phyloP scores from a whole-genome alignment of 2,888 invertebrate genomes.

The Leptinotarsa juncta region DNA sequence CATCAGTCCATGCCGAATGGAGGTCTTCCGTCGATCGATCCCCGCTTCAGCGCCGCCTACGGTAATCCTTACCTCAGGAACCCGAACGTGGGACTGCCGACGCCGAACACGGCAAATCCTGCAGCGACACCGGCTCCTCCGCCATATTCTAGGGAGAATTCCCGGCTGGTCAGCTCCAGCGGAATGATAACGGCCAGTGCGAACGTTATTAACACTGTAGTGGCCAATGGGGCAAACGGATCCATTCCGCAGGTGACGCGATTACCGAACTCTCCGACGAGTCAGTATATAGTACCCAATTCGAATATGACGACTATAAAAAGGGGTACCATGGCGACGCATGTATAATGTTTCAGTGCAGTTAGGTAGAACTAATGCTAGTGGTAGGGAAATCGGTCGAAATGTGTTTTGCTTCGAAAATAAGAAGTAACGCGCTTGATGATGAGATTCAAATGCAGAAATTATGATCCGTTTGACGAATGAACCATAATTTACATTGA shows the following conservation, averaged over 20 bases:
- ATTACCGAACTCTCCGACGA: constrained; percentile 66
- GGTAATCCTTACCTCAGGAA: constrained; percentile 70
- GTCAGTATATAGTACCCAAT: constrained; percentile 70
- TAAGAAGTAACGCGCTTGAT: neutral
- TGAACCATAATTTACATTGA: no score
- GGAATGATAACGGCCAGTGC: constrained; percentile 62
- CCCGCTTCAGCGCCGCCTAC: constrained; percentile 89
- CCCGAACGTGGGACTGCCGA: constrained; percentile 72
- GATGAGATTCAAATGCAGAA: no score
- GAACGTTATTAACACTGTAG: constrained; percentile 64
- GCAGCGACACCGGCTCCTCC: constrained; percentile 85
- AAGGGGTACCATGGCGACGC: constrained; percentile 75
- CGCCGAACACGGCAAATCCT: constrained; percentile 77
- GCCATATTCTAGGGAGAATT: constrained; percentile 71
- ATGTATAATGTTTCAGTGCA: constrained; percentile 68
- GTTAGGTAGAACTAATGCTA: constrained; percentile 28
- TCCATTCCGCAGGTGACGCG: constrained; percentile 69
- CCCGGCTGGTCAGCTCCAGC: constrained; percentile 59
- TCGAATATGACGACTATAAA: constrained; percentile 72
- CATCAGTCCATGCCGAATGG: constrained; percentile 61
- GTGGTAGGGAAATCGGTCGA: constrained; percentile 1
- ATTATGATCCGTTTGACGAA: no score
- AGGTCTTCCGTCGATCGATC: constrained; percentile 73
- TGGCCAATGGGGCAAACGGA: constrained; percentile 67
- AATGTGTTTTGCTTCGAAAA: constrained; percentile 8